Conservation (phyloP, 1,140 invertebrate species). For the Drosophila erecta region DNA sequence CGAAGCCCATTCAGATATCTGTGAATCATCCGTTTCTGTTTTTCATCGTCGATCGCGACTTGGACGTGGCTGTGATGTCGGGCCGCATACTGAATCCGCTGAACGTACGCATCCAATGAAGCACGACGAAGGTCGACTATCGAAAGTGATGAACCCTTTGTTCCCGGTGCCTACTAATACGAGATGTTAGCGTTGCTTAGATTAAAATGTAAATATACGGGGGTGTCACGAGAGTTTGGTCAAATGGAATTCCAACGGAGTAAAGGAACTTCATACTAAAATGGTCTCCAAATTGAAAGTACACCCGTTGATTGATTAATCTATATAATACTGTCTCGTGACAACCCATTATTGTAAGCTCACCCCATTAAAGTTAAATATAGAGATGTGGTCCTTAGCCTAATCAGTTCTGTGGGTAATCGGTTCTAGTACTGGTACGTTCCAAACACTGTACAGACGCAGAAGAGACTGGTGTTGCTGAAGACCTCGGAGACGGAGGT, state of each 20-base stretch:
- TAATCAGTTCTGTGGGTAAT: conserved; percentile 6
- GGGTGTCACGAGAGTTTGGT: background rate
- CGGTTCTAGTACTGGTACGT: conserved; percentile 63
- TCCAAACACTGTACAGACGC: conserved; percentile 68
- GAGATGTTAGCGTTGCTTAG: conserved; percentile 23
- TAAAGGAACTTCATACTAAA: too few relatives aligned
- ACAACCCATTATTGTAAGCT: conserved; percentile 6
- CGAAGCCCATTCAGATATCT: conserved; percentile 88
- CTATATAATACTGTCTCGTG: background rate
- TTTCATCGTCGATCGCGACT: conserved; percentile 92
- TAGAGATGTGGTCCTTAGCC: conserved; percentile 21
- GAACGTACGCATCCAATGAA: conserved; percentile 89
- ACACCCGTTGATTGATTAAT: too few relatives aligned
- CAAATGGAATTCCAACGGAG: too few relatives aligned
- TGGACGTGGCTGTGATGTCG: conserved; percentile 90
- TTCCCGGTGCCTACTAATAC: conserved; percentile 36
- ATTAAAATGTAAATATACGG: conserved; percentile 51
- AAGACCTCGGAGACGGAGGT: conserved; percentile 68
- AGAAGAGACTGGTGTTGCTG: conserved; percentile 69
- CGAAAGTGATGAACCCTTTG: conserved; percentile 60
- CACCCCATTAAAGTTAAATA: conserved; percentile 55
- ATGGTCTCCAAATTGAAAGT: too few relatives aligned
- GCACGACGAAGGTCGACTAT: conserved; percentile 63
- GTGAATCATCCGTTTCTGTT: conserved; percentile 92
- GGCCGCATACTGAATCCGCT: conserved; percentile 92